A percentile compares a stretch with the other conserved stretches of the same genome.
Conservation (phyloP, 2,888 invertebrate species). For the Melipona bicolor region DNA sequence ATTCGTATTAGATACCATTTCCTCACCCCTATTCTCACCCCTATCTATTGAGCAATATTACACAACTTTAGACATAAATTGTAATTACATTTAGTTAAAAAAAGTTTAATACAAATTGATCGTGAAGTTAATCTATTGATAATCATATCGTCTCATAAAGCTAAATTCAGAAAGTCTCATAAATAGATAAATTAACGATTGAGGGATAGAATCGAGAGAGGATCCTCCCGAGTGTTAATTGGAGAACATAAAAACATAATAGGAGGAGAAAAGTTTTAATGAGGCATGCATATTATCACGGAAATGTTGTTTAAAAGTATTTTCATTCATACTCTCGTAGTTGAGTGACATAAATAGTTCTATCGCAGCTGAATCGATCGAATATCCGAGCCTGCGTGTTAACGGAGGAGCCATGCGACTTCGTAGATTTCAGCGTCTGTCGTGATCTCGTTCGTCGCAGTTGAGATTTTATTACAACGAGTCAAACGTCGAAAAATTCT, state of each 20-base stretch:
- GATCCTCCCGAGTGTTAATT: neutral
- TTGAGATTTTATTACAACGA: slow-evolving; percentile 14
- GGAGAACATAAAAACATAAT: neutral
- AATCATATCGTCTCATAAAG: neutral
- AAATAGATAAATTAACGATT: neutral
- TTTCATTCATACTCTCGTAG: slow-evolving; percentile 54
- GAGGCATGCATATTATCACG: neutral
- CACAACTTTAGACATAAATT: neutral
- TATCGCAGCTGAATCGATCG: slow-evolving; percentile 70
- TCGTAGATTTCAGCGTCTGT: slow-evolving; percentile 51
- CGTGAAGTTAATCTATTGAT: slow-evolving; percentile 11
- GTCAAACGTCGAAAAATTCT: neutral
- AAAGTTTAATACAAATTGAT: neutral
- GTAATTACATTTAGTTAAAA: neutral
- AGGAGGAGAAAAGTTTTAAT: neutral
- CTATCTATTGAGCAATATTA: neutral
- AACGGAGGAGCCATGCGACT: slow-evolving; percentile 61
- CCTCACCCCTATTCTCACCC: neutral
- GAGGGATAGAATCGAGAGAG: neutral
- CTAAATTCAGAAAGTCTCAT: slow-evolving; percentile 11
- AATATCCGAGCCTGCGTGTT: slow-evolving; percentile 70
- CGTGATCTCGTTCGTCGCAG: slow-evolving; percentile 41
- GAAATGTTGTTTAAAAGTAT: slow-evolving; percentile 24
- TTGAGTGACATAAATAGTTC: slow-evolving; percentile 66
- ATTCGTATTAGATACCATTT: neutral